Percentiles rank a stretch among this genome's conserved stretches.
Evolutionary conservation across 2,888 invertebrate species (phyloP).

Genomic region (Macaria notata): DNA sequence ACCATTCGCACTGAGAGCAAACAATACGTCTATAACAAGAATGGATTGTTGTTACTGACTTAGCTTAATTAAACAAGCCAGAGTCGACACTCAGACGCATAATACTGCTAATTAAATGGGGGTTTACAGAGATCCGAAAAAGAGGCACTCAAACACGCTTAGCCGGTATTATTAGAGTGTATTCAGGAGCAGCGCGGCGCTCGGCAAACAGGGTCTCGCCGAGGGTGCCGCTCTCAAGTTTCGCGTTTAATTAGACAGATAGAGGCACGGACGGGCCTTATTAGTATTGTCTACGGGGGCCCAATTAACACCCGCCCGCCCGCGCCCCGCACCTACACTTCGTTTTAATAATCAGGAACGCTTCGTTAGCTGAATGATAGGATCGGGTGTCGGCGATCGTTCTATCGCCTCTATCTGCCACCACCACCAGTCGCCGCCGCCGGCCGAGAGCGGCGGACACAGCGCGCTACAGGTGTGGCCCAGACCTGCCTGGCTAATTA

Average conservation of each 20-base stretch:
- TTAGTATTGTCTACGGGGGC: conserved; percentile 83
- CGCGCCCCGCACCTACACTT: conserved; percentile 67
- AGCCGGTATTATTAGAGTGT: conserved; percentile 81
- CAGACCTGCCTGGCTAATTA: conserved; percentile 36
- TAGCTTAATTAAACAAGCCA: conserved; percentile 79
- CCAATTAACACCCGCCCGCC: conserved; percentile 78
- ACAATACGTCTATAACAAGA: conserved; percentile 60
- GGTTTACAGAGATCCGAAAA: conserved; percentile 81
- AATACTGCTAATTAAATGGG: conserved; percentile 80
- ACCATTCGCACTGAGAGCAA: conserved; percentile 52
- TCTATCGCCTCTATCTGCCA: conserved; percentile 36
- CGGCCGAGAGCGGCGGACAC: background rate
- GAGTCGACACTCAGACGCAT: conserved; percentile 79
- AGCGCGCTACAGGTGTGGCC: conserved; percentile 42
- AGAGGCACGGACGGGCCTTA: conserved; percentile 81
- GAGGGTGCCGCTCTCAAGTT: conserved; percentile 81
- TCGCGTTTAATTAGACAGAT: conserved; percentile 82
- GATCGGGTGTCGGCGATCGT: conserved; percentile 63
- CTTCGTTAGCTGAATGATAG: conserved; percentile 78
- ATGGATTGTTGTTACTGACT: conserved; percentile 78
- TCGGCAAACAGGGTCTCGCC: conserved; percentile 75
- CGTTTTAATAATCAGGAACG: conserved; percentile 81
- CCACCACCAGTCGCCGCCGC: conserved; percentile 1
- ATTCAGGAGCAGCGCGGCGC: conserved; percentile 69
- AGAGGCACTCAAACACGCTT: conserved; percentile 82